phyloP scores from a whole-genome alignment of 2,797 vertebrate species.

The Brotula barbata region DNA sequence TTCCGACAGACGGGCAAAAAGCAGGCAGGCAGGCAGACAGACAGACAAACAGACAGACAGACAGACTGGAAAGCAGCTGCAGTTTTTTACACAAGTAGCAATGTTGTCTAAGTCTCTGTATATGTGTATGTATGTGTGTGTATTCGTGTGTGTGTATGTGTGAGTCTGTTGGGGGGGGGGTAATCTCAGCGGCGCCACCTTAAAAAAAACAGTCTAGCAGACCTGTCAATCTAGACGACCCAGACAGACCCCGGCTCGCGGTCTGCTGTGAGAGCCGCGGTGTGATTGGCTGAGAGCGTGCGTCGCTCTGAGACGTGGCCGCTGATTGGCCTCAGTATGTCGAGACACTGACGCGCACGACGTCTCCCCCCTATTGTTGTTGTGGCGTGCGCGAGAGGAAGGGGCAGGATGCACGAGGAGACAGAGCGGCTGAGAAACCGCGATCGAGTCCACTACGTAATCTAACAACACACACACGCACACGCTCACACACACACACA shows the following conservation, averaged over 20 bases:
- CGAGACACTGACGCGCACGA: constrained; percentile 73
- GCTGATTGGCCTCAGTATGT: constrained; percentile 69
- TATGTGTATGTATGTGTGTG: constrained; percentile 6
- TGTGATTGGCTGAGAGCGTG: constrained; percentile 58
- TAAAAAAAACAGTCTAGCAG: constrained; percentile 78
- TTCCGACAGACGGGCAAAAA: too few relatives aligned
- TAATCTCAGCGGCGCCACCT: constrained; percentile 78
- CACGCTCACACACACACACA: constrained; percentile 5
- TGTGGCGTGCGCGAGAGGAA: constrained; percentile 70
- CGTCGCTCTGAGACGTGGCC: constrained; percentile 14
- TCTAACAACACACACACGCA: constrained; percentile 21
- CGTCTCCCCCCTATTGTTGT: constrained; percentile 79
- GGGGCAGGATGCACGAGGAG: constrained; percentile 70
- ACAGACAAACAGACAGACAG: too few relatives aligned
- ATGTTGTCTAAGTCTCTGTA: too few relatives aligned
- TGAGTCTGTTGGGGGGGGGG: neutral
- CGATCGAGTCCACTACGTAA: neutral
- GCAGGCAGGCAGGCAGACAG: too few relatives aligned
- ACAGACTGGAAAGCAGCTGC: too few relatives aligned
- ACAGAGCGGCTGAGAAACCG: constrained; percentile 53
- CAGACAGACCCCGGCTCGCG: constrained; percentile 70
- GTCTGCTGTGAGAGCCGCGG: constrained; percentile 51
- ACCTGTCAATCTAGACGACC: constrained; percentile 72
- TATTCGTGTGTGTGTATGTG: constrained; percentile 4
- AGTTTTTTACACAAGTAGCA: too few relatives aligned